These are phyloP conservation scores for Drosophila siamana DNA, from an alignment of 2,888 invertebrate species.

Conservation along the genomic window DNA sequence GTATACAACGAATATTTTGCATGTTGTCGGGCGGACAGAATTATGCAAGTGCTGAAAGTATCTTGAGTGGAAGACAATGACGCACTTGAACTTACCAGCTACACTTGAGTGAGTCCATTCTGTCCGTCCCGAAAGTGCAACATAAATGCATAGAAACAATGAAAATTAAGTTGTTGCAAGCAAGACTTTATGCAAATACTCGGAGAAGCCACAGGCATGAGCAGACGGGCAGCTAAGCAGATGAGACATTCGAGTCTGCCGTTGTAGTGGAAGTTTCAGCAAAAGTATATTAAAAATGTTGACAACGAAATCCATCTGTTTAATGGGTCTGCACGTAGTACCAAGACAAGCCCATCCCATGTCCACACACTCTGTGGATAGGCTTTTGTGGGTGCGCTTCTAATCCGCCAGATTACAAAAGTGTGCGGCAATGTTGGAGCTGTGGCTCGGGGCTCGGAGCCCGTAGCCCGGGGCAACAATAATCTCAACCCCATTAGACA, in stretches of 20 bases:
- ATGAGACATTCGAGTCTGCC: slow-evolving; percentile 18
- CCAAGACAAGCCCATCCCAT: slow-evolving; percentile 40
- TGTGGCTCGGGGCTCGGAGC: slow-evolving; percentile 49
- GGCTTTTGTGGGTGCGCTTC: slow-evolving; percentile 41
- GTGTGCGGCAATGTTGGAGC: slow-evolving; percentile 56
- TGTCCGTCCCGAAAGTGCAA: slow-evolving; percentile 59
- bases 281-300: slow-evolving; percentile 68
- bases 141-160: slow-evolving; percentile 79
- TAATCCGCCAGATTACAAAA: slow-evolving; percentile 76
- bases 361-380: slow-evolving; percentile 35
- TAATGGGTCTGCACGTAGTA: slow-evolving; percentile 59
- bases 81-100: slow-evolving; percentile 61
- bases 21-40: slow-evolving; percentile 5
- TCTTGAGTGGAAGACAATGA: slow-evolving; percentile 42
- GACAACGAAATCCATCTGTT: slow-evolving; percentile 80
- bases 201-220: slow-evolving; percentile 13
- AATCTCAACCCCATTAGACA: slow-evolving; percentile 50
- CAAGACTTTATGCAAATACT: slow-evolving; percentile 69
- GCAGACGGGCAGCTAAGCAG: neutral
- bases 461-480: slow-evolving; percentile 45
- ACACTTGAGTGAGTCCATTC: slow-evolving; percentile 54
- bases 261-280: slow-evolving; percentile 18
- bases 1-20: slow-evolving; percentile 24
- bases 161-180: slow-evolving; percentile 75
- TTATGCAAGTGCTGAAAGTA: slow-evolving; percentile 29